Base-by-base conservation (phyloP, 2,113 vertebrate genomes). In the Puma concolor region DNA sequence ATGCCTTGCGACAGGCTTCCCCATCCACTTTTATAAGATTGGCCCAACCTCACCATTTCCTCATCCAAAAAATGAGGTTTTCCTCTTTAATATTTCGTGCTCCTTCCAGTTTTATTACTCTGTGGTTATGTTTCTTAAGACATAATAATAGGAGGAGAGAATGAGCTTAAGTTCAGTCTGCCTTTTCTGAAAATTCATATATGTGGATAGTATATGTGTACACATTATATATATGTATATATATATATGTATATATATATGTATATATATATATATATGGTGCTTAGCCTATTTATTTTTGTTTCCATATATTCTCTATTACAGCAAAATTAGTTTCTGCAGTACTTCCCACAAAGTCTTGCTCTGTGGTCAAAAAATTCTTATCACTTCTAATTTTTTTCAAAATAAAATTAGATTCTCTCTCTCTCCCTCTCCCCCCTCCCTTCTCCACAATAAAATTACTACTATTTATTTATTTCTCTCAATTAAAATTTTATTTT, bases 1-100 rank as follows among this genome's bases (percentile, higher is more conserved):
- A 7, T 64, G 3, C 48, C 6, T 4, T 12, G 2, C 17, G 44
- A 21, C 44, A 74, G 44, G 0, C 1, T 36, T 31, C 23, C 54
- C 8, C 23, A 81, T 15, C 5, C 31, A 36, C 54, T 71, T 50
- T 52, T 13, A 38, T 33, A 38, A 67, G 19, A 36, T 17, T 63
- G 7, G 2, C 16, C 25, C 11, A 48, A n/a, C n/a, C 23, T 48
- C 10, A 82, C 23, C 13, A 60, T 87, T 82, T 81, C 14, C 13
- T 57, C 10, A 38, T 12, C 33, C 16, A 48, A 71, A 64, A 41
- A 63, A 17, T 54, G 15, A 54, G 17, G 0, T 0, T 44, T 33
- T 83, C 33, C 2, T 54, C 9, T 90, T 77, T 69, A 88, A 31
- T 50, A 64, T 38, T 21, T 91, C 8, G 27, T 17, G 2, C 3